phyloP scores from a whole-genome alignment of 2,113 vertebrate genomes.

The Scytalopus superciliaris region DNA sequence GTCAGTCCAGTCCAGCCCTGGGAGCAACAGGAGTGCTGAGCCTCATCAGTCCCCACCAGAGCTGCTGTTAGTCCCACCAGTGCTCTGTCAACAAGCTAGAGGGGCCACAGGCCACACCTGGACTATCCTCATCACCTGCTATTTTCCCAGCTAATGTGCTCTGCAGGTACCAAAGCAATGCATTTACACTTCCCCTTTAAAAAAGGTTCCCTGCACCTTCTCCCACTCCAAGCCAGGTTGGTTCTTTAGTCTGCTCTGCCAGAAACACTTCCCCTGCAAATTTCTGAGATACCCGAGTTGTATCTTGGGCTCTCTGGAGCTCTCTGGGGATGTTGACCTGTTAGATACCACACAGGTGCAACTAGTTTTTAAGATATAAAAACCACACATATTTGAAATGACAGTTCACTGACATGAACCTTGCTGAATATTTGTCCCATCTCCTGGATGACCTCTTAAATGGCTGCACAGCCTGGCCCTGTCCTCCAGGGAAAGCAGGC shows the following conservation, averaged over 20 bases:
- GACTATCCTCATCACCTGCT: background rate
- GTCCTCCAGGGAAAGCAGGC: background rate
- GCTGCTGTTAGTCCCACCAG: background rate
- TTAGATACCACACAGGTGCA: background rate
- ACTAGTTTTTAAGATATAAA: background rate
- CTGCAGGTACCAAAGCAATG: background rate
- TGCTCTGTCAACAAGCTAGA: background rate
- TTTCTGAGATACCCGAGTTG: fast-evolving
- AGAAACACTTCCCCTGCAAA: background rate
- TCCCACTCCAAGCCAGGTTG: background rate
- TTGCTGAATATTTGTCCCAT: background rate
- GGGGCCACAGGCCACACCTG: background rate
- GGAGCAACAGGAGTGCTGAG: conserved; percentile 64
- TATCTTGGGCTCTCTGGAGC: too few relatives aligned
- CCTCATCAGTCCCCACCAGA: conserved; percentile 30
- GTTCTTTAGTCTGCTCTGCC: background rate
- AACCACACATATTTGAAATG: background rate
- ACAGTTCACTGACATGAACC: background rate
- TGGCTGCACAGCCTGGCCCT: too few relatives aligned
- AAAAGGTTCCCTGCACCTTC: background rate
- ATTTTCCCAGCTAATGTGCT: background rate
- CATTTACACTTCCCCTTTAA: background rate
- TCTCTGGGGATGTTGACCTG: background rate
- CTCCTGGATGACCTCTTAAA: background rate
- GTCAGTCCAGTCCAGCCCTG: conserved; percentile 22